Evolutionary conservation across 2,797 vertebrate genomes (phyloP).

Genomic region (Buphagus erythrorhynchus): DNA sequence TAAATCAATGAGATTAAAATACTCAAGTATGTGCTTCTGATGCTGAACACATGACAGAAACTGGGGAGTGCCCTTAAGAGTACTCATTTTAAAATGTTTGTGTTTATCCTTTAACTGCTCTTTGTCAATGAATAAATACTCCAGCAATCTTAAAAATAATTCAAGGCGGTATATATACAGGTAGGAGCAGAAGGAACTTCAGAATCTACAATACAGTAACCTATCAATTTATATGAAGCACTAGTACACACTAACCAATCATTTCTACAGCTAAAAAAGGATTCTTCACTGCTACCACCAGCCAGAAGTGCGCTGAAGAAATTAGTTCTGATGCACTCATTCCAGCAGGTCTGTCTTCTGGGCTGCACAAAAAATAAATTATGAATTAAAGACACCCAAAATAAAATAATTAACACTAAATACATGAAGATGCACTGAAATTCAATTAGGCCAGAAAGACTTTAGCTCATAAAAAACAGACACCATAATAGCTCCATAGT

Average conservation of each 20-base stretch:
- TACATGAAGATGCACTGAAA: not conserved
- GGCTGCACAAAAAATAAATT: conserved; percentile 63
- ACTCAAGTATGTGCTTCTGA: not conserved
- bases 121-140: not conserved
- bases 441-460: not conserved
- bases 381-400: conserved; percentile 6
- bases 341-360: conserved; percentile 72
- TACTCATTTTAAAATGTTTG: not conserved
- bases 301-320: conserved; percentile 55
- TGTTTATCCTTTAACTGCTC: not conserved
- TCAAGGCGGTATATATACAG: not conserved
- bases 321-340: conserved; percentile 63
- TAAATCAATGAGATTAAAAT: not conserved
- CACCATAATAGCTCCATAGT: not conserved
- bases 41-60: not conserved
- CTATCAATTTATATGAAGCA: not conserved
- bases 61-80: not conserved
- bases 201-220: not conserved
- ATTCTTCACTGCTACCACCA: conserved; percentile 59
- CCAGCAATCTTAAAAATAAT: not conserved
- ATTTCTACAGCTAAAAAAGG: conserved; percentile 59
- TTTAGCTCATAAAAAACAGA: not conserved
- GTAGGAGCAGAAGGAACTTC: not conserved
- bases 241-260: conserved; percentile 74
- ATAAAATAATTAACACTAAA: not conserved